Evolutionary conservation across 2,797 vertebrate genomes (phyloP), one percentile per base, ranked within the genome.

Genomic region (Trachurus trachurus): DNA sequence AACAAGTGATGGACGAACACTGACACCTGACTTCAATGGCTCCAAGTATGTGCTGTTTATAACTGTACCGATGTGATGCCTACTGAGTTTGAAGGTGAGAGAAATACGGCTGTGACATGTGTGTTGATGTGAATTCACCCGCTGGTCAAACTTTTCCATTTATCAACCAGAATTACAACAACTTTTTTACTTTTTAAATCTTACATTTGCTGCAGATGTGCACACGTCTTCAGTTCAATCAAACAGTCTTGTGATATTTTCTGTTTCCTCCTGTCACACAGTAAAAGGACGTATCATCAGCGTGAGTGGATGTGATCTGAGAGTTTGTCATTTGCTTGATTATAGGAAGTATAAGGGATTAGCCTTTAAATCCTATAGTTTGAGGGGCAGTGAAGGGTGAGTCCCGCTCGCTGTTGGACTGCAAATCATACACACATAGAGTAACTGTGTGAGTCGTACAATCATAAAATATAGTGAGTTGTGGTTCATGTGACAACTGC

Each of bases 301-400:
- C 26, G 5, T 10, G 71, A 60, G 65, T 57, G 34, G 22, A 34
- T 44, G 47, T 60, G 68, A 58, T 78, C 72, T 71, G 21, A 42
- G 39, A 58, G 40, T 77, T 69, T 73, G 21, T 72, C 45, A 65
- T 81, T 70, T 76, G 53, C 71, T 74, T 71, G 82, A 78, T 81
- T 82, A 64, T 58, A 66, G 71, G 49, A 73, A 63, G 66, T 68
- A 71, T 62, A 72, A 59, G 15, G 66, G 89, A 90, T 90, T 81
- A 88, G 47, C 59, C 42, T 73, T 74, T 79, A 73, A 88, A 89
- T 77, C 87, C 84, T 21, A 4, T 71, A 45, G 44, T 70, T 13
- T 76, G 54, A 53, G 73, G 71, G 81, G 0, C 78, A 37, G 71
- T 16, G 61, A 85, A 73, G 71, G 80, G 19, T 80, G 26, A 37